A percentile compares a stretch with the other conserved stretches of the same genome.
Evolutionary conservation across 1,140 invertebrate genomes (phyloP).

Genomic region (Archegozetes longisetosus): DNA sequence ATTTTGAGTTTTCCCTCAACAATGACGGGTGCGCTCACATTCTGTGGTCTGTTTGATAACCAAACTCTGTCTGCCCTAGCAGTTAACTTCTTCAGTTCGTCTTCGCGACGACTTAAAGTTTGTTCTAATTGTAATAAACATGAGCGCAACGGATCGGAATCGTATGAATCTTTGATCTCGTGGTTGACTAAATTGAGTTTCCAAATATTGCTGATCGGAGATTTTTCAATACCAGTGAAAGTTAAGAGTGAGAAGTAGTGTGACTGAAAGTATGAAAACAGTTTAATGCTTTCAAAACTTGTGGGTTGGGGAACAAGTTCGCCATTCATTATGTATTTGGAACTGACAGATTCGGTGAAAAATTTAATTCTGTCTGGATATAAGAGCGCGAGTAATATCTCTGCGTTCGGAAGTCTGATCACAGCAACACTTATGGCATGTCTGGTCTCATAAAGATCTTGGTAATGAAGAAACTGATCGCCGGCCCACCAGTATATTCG

Average conservation of each 20-base stretch:
- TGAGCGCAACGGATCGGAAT: background rate
- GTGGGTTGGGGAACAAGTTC: background rate
- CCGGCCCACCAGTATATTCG: slow-evolving; percentile 3
- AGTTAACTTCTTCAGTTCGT: background rate
- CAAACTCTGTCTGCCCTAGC: background rate
- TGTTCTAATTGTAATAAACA: background rate
- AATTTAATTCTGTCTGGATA: background rate
- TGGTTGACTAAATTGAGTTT: background rate
- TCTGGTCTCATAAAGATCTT: background rate
- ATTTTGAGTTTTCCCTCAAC: background rate
- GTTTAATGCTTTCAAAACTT: background rate
- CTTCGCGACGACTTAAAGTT: background rate
- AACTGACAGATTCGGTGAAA: background rate
- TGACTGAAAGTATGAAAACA: background rate
- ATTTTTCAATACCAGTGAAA: background rate
- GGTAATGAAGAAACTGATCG: background rate
- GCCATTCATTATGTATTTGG: background rate
- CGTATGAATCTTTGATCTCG: background rate
- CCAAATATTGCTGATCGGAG: background rate
- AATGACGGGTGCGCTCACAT: background rate
- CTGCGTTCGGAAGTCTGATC: background rate
- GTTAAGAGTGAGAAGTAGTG: background rate
- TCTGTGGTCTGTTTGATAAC: background rate
- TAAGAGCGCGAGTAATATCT: background rate
- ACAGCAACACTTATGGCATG: background rate